phyloP scores from a whole-genome alignment of 2,797 vertebrate species.

The Nyctibius grandis region DNA sequence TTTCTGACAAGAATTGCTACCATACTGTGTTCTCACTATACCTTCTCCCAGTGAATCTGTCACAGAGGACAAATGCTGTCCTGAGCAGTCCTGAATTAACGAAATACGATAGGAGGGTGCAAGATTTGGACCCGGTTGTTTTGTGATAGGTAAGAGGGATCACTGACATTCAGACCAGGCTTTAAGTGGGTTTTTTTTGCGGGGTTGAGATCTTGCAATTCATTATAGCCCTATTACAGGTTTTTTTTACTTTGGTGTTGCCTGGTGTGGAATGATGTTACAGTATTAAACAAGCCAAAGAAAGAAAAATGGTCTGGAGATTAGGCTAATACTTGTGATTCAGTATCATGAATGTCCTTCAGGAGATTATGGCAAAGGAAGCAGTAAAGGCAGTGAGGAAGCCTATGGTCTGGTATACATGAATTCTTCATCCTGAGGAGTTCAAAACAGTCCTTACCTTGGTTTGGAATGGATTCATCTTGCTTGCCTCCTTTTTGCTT shows the following conservation, averaged over 20 bases:
- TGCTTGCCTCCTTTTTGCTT: slow-evolving; percentile 55
- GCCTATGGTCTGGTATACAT: neutral
- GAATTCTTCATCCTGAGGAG: neutral
- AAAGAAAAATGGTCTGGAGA: neutral
- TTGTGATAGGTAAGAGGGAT: neutral
- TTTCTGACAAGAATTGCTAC: neutral
- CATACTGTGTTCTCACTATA: accelerated
- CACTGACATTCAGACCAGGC: neutral
- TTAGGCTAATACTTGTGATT: neutral
- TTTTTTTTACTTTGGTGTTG: neutral
- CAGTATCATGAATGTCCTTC: neutral
- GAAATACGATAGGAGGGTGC: accelerated
- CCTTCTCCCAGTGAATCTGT: neutral
- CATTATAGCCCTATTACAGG: neutral
- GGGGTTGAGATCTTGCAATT: neutral
- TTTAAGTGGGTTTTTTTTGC: neutral
- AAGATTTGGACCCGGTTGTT: neutral
- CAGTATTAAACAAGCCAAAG: neutral
- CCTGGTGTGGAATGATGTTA: neutral
- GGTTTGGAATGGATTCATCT: neutral
- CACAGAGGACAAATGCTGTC: neutral
- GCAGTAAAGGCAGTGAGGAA: neutral
- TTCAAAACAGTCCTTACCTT: neutral
- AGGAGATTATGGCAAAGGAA: neutral
- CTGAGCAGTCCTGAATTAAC: neutral